A percentile compares a stretch with the other conserved stretches of the same genome.
Conservation (phyloP, 2,113 vertebrate species). For the Lichenostomus cassidix region DNA sequence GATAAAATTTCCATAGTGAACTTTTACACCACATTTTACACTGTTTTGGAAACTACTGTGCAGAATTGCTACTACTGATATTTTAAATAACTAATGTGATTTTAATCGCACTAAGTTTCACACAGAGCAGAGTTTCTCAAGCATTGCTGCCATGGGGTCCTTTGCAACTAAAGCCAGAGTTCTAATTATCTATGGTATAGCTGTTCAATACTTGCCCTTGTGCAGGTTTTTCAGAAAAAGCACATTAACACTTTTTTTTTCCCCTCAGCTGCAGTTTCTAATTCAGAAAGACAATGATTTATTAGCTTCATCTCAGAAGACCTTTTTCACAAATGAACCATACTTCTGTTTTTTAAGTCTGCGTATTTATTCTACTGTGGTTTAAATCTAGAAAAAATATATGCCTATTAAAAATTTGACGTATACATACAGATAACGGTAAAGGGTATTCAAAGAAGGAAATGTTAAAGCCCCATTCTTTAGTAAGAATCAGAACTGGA, state of each 20-base stretch:
- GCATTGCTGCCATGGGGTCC: not conserved
- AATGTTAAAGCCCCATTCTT: not conserved
- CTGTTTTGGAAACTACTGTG: not conserved
- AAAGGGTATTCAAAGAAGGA: not conserved
- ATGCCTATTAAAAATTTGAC: not conserved
- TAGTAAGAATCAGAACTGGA: not conserved
- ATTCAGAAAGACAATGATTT: not conserved
- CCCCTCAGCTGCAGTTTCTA: not conserved
- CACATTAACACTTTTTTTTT: not conserved
- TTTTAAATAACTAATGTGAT: not conserved
- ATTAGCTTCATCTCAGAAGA: not conserved
- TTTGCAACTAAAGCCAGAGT: not conserved
- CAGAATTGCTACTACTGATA: not conserved
- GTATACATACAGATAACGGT: rapidly evolving
- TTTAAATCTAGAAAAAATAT: not conserved
- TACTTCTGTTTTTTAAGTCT: not conserved
- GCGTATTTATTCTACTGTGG: not conserved
- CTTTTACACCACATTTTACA: not conserved
- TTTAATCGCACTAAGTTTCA: constrained; percentile 7
- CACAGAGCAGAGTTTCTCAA: not conserved
- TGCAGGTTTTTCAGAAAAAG: not conserved
- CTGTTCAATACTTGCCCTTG: not conserved
- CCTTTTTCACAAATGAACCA: not conserved
- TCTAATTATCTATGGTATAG: not conserved
- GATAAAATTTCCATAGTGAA: not conserved